Evolutionary conservation across 2,113 vertebrate genomes (phyloP).

Genomic region (Solea senegalensis): DNA sequence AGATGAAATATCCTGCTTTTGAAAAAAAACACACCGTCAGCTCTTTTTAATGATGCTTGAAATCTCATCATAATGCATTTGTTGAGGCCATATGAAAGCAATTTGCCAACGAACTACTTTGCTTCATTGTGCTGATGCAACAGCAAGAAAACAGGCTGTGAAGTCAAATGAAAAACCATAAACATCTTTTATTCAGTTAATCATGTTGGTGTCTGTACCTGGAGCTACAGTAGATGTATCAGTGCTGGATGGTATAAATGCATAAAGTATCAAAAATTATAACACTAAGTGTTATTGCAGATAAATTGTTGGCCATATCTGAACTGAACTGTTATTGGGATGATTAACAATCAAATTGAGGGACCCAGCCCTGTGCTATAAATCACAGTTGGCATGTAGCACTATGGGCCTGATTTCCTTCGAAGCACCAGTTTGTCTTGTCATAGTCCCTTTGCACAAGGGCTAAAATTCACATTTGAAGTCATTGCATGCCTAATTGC

Average conservation of each 20-base stretch:
- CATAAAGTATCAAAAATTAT: neutral
- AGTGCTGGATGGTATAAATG: neutral
- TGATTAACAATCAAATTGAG: conserved; percentile 4
- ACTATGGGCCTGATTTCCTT: neutral
- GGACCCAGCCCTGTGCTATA: neutral
- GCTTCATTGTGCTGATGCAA: conserved; percentile 42
- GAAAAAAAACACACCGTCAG: conserved; percentile 43
- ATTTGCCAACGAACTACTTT: conserved; percentile 38
- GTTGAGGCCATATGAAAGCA: conserved; percentile 43
- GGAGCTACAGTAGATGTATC: neutral
- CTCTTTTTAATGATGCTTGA: conserved; percentile 63
- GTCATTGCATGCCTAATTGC: neutral
- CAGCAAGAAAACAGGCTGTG: conserved; percentile 36
- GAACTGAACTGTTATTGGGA: neutral
- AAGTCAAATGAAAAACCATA: conserved; percentile 24
- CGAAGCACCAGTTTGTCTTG: neutral
- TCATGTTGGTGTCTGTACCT: conserved; percentile 1
- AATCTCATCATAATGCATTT: conserved; percentile 57
- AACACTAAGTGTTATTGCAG: neutral
- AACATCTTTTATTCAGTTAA: conserved; percentile 24
- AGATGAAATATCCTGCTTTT: conserved; percentile 20
- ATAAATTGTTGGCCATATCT: neutral
- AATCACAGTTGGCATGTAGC: conserved; percentile 6
- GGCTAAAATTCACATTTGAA: neutral
- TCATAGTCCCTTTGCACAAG: neutral